Conservation (phyloP, 2,797 vertebrate genomes). For the Anniella stebbinsi region DNA sequence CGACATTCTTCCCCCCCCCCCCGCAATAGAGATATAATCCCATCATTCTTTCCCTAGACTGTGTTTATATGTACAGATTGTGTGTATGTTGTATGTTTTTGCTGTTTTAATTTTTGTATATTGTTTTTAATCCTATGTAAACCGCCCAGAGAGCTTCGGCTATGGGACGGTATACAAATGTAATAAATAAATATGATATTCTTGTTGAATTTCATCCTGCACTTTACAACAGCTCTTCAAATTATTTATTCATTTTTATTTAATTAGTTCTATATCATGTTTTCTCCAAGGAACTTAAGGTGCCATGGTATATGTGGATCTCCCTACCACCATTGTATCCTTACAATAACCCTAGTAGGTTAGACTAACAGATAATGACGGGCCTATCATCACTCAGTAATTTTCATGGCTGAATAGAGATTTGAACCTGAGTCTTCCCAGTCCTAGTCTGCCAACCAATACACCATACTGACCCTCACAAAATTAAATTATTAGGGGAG, state of each 20-base stretch:
- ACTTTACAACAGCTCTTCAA: background rate
- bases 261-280: background rate
- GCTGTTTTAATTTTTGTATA: no score
- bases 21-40: background rate
- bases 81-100: no score
- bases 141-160: no score
- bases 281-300: background rate
- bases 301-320: background rate
- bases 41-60: background rate
- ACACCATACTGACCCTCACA: background rate
- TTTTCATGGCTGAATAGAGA: background rate
- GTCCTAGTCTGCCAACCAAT: background rate
- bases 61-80: no score
- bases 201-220: background rate
- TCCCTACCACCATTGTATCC: no score
- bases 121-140: no score
- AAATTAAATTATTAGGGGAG: no score
- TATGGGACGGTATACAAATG: no score
- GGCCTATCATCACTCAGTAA: background rate
- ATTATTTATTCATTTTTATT: background rate
- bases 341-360: background rate
- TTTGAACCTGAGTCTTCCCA: background rate
- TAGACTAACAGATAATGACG: background rate
- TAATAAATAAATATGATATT: no score
- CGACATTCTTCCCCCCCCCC: no score